Conservation (phyloP, 2,888 invertebrate species). For the Erpobdella octoculata region DNA sequence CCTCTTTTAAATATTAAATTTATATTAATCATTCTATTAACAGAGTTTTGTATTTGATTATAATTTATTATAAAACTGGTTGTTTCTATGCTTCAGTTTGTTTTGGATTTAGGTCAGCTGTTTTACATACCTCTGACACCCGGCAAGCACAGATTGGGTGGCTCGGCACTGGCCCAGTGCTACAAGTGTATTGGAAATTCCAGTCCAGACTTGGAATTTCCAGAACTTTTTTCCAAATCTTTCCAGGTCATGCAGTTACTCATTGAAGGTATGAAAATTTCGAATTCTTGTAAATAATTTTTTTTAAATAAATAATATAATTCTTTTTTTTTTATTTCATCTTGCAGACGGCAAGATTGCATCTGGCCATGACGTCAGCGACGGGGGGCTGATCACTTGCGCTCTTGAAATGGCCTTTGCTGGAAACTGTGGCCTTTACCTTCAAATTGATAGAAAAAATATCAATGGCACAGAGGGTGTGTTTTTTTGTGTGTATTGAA, state of each 20-base stretch:
- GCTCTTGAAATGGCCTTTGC: slow-evolving; percentile 92
- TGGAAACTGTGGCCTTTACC: slow-evolving; percentile 69
- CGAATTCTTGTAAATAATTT: no score
- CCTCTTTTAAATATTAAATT: background rate
- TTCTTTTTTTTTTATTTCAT: background rate
- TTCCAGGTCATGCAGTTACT: slow-evolving; percentile 72
- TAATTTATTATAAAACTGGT: background rate
- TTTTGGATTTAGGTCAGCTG: slow-evolving; percentile 59
- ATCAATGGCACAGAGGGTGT: background rate
- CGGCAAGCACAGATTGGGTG: slow-evolving; percentile 61
- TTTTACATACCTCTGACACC: slow-evolving; percentile 59
- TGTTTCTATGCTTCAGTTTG: no score
- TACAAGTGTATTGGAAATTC: slow-evolving; percentile 73
- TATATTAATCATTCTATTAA: background rate
- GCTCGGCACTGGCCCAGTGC: slow-evolving; percentile 84
- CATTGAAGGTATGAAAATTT: background rate
- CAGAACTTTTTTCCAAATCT: slow-evolving; percentile 63
- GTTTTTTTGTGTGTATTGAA: background rate
- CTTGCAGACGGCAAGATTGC: slow-evolving; percentile 62
- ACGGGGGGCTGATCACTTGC: slow-evolving; percentile 85
- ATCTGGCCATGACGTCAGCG: slow-evolving; percentile 90
- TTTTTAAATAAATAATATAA: background rate
- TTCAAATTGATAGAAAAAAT: slow-evolving; percentile 35
- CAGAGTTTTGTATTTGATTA: background rate
- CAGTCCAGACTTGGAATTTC: slow-evolving; percentile 71